Conservation (phyloP, 2,888 invertebrate genomes). For the Nymphalis urticae region DNA sequence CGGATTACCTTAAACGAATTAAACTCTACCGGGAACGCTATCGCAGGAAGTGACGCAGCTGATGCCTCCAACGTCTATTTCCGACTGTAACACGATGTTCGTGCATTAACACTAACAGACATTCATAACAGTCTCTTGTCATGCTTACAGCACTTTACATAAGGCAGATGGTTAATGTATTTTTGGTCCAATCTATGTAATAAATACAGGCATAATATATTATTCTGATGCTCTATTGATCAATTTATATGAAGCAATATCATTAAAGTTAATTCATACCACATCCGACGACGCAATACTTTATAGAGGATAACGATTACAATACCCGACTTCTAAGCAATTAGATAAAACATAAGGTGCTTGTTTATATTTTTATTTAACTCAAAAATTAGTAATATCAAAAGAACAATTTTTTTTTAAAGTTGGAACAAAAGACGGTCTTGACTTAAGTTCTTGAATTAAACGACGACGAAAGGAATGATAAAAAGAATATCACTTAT, state of each 20-base stretch:
- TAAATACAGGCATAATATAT: neutral
- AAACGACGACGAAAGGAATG: too few species aligned
- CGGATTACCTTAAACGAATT: slow-evolving; percentile 13
- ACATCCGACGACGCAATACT: too few species aligned
- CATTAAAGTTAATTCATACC: neutral
- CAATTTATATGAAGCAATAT: neutral
- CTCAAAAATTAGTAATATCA: too few species aligned
- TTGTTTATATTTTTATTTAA: too few species aligned
- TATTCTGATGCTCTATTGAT: neutral
- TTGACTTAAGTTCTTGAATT: too few species aligned
- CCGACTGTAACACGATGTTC: slow-evolving; percentile 13
- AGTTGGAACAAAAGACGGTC: too few species aligned
- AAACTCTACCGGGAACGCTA: slow-evolving; percentile 12
- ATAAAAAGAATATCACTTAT: too few species aligned
- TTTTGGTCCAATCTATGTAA: neutral
- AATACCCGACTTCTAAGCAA: too few species aligned
- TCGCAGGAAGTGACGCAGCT: slow-evolving; percentile 30
- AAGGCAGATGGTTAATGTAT: slow-evolving; percentile 2
- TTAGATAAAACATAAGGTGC: too few species aligned
- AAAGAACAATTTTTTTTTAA: too few species aligned
- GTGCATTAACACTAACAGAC: slow-evolving; percentile 9
- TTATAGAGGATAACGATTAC: too few species aligned
- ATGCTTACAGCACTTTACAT: slow-evolving; percentile 2
- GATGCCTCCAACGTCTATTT: slow-evolving; percentile 14
- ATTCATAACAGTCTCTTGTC: neutral